Percentiles rank a stretch among this genome's conserved stretches.
These are phyloP conservation scores for Maccullochella peelii DNA, from an alignment of 2,113 vertebrate species.

Conservation along the genomic window DNA sequence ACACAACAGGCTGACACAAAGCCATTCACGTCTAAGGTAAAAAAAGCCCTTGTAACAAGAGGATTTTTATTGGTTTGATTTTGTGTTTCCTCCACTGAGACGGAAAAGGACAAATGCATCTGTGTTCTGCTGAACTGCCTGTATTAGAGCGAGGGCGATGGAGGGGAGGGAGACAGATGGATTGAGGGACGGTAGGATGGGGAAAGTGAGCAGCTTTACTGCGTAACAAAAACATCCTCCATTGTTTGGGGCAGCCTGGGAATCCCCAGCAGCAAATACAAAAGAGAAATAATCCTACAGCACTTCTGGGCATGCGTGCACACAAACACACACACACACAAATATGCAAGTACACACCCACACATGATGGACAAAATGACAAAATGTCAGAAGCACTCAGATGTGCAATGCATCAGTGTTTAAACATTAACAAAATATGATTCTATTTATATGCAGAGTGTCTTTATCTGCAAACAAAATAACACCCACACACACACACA, in stretches of 20 bases:
- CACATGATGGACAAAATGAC: slow-evolving; percentile 39
- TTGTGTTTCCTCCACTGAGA: slow-evolving; percentile 39
- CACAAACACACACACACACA: slow-evolving; percentile 2
- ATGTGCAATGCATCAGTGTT: slow-evolving; percentile 21
- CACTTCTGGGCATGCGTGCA: slow-evolving; percentile 17
- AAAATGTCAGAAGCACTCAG: slow-evolving; percentile 31
- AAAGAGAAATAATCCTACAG: slow-evolving; percentile 51
- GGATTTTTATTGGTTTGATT: slow-evolving; percentile 47
- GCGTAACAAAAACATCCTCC: slow-evolving; percentile 58
- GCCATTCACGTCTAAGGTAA: not conserved
- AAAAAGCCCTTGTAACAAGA: slow-evolving; percentile 23
- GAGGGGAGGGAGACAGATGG: slow-evolving; percentile 39
- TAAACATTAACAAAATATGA: slow-evolving; percentile 26
- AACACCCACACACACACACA: not conserved
- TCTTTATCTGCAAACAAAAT: slow-evolving; percentile 28
- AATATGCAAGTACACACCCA: slow-evolving; percentile 27
- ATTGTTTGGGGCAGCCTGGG: slow-evolving; percentile 64
- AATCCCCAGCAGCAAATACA: slow-evolving; percentile 65
- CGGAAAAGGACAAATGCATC: slow-evolving; percentile 44
- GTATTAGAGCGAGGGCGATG: slow-evolving; percentile 19
- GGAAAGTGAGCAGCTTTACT: slow-evolving; percentile 54
- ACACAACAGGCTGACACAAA: slow-evolving; percentile 20
- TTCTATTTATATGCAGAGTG: not conserved
- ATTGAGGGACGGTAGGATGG: slow-evolving; percentile 38
- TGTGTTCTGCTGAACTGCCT: slow-evolving; percentile 31